Evolutionary conservation across 2,888 invertebrate genomes (phyloP).

Genomic region (Exephanes ischioxanthus): DNA sequence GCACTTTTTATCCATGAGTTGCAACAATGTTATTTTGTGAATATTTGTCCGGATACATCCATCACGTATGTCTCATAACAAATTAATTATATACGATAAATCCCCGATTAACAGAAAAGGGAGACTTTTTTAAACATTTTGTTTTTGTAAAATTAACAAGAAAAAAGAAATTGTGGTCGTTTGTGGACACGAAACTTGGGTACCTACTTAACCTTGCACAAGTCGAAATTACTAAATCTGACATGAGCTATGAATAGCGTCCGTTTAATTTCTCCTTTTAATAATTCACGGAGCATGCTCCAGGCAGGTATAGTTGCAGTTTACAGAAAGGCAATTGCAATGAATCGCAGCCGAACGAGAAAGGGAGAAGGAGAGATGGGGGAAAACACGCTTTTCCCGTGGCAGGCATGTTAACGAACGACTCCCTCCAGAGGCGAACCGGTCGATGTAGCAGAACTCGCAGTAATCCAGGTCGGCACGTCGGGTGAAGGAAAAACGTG

Average conservation of each 20-base stretch:
- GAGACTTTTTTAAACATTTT: no score
- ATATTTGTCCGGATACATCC: no score
- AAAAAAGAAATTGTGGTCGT: not conserved
- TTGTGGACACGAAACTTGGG: not conserved
- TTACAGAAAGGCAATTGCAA: conserved; percentile 72
- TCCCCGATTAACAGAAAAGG: no score
- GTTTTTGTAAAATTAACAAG: not conserved
- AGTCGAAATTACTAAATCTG: not conserved
- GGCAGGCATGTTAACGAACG: conserved; percentile 69
- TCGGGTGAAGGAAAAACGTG: conserved; percentile 46
- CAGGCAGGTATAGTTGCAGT: conserved; percentile 26
- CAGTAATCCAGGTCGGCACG: conserved; percentile 54
- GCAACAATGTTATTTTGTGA: no score
- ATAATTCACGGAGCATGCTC: conserved; percentile 55
- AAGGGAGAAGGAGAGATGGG: conserved; percentile 32
- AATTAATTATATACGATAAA: no score
- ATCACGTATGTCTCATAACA: no score
- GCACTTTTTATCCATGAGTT: no score
- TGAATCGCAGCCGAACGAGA: conserved; percentile 69
- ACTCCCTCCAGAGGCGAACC: conserved; percentile 66
- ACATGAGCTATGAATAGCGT: conserved; percentile 15
- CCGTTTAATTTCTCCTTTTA: conserved; percentile 3
- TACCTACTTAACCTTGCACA: not conserved
- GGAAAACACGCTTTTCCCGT: conserved; percentile 61
- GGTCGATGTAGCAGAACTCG: conserved; percentile 59